Conservation (phyloP, 2,113 vertebrate genomes). For the Maccullochella peelii region DNA sequence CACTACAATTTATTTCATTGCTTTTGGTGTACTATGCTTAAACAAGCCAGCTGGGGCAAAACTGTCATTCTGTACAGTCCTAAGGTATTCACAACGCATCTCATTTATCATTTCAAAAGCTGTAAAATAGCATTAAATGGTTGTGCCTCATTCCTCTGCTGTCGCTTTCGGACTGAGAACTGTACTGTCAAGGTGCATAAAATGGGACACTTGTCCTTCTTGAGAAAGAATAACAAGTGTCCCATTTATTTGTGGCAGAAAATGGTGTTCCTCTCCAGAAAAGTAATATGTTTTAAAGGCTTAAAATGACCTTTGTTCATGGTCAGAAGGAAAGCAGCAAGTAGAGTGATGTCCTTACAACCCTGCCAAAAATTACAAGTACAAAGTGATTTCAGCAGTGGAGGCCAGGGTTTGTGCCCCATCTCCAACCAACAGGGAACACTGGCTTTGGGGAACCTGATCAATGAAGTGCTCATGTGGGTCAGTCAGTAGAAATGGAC, state of each 20-base stretch:
- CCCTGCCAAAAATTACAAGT: not conserved
- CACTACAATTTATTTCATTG: not conserved
- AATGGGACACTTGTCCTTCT: not conserved
- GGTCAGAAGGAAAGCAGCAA: not conserved
- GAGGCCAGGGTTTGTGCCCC: not conserved
- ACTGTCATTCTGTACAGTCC: not conserved
- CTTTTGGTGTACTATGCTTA: not conserved
- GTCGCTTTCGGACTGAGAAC: not conserved
- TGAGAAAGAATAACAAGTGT: not conserved
- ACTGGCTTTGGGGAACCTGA: not conserved
- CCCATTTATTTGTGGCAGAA: not conserved
- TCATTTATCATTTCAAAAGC: slow-evolving; percentile 24
- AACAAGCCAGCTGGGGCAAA: slow-evolving; percentile 20
- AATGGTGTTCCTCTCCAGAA: not conserved
- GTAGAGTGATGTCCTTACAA: not conserved
- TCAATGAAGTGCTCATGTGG: not conserved
- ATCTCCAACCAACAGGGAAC: not conserved
- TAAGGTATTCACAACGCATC: not conserved
- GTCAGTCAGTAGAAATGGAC: not conserved
- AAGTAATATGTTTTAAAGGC: not conserved
- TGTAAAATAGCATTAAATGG: slow-evolving; percentile 32
- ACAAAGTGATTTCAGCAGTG: not conserved
- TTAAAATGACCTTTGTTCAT: not conserved
- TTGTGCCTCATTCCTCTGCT: slow-evolving; percentile 11
- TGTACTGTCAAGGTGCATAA: not conserved